Evolutionary conservation across 2,888 invertebrate genomes (phyloP).

Genomic region (Tethea ocularis): DNA sequence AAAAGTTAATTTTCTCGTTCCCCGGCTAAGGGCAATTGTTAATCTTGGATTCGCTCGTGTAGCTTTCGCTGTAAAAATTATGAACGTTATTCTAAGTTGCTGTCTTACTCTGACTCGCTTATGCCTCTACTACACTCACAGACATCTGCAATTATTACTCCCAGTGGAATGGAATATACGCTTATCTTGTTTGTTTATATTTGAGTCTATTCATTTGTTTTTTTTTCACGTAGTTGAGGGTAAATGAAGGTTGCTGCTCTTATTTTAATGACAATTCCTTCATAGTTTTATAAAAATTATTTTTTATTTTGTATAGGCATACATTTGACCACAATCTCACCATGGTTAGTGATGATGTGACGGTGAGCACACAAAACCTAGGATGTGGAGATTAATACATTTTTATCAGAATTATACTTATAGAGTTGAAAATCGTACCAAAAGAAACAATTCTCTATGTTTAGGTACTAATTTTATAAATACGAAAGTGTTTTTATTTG

Average conservation of each 20-base stretch:
- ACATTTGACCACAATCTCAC: no score
- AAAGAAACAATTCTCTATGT: no score
- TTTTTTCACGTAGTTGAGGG: background rate
- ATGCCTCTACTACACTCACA: constrained; percentile 21
- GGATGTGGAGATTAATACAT: no score
- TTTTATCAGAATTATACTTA: no score
- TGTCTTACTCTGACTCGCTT: constrained; percentile 24
- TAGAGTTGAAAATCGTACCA: no score
- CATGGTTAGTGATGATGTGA: no score
- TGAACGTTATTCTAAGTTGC: constrained; percentile 54
- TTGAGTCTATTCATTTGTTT: constrained; percentile 15
- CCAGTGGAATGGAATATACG: constrained; percentile 23
- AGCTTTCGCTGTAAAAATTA: constrained; percentile 58
- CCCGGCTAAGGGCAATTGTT: constrained; percentile 75
- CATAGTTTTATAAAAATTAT: no score
- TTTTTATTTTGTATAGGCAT: no score
- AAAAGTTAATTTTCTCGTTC: constrained; percentile 81
- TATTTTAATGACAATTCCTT: background rate
- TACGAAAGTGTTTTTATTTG: no score
- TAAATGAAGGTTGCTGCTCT: background rate
- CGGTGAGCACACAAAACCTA: no score
- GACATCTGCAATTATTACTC: constrained; percentile 27
- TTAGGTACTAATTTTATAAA: no score
- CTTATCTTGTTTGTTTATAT: constrained; percentile 38
- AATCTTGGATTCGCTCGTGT: constrained; percentile 72